These are phyloP conservation scores for Drosophila melanica DNA, from an alignment of 1,140 invertebrate genomes.

Conservation along the genomic window DNA sequence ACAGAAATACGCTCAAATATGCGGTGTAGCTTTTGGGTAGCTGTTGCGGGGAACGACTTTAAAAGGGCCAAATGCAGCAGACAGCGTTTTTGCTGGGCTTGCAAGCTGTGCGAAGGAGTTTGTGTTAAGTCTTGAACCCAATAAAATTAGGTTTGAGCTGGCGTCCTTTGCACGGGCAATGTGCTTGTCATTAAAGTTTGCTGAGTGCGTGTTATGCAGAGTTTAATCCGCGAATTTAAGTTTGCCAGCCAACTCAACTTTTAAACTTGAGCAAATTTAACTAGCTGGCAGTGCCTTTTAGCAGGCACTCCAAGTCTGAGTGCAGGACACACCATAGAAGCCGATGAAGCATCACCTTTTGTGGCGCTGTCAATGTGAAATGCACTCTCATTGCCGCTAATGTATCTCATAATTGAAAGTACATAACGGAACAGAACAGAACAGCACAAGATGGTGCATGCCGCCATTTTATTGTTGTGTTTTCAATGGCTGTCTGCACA, in stretches of 20 bases:
- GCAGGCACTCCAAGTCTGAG: neutral
- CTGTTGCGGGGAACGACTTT: neutral
- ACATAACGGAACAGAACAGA: slow-evolving; percentile 15
- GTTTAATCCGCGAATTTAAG: slow-evolving; percentile 59
- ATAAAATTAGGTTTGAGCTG: slow-evolving; percentile 43
- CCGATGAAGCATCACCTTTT: slow-evolving; percentile 42
- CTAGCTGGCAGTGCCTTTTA: slow-evolving; percentile 14
- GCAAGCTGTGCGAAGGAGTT: slow-evolving; percentile 36
- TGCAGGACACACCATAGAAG: slow-evolving; percentile 16
- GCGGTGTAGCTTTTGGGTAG: slow-evolving; percentile 25
- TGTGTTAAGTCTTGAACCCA: slow-evolving; percentile 28
- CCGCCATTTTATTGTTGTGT: slow-evolving; percentile 23
- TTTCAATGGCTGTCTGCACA: slow-evolving; percentile 42
- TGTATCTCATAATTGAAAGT: slow-evolving; percentile 37
- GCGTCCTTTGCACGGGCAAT: neutral
- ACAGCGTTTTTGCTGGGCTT: slow-evolving; percentile 64
- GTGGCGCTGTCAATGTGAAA: slow-evolving; percentile 30
- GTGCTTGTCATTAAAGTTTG: slow-evolving; percentile 33
- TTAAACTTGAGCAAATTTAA: slow-evolving; percentile 21
- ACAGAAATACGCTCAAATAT: slow-evolving; percentile 58
- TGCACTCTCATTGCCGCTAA: slow-evolving; percentile 46
- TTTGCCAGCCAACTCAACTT: slow-evolving; percentile 38
- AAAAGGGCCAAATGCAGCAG: slow-evolving; percentile 54
- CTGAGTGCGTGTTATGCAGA: slow-evolving; percentile 46
- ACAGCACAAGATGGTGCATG: slow-evolving; percentile 6